phyloP scores from a whole-genome alignment of 2,888 invertebrate genomes.

The Notocelia uddmanniana region DNA sequence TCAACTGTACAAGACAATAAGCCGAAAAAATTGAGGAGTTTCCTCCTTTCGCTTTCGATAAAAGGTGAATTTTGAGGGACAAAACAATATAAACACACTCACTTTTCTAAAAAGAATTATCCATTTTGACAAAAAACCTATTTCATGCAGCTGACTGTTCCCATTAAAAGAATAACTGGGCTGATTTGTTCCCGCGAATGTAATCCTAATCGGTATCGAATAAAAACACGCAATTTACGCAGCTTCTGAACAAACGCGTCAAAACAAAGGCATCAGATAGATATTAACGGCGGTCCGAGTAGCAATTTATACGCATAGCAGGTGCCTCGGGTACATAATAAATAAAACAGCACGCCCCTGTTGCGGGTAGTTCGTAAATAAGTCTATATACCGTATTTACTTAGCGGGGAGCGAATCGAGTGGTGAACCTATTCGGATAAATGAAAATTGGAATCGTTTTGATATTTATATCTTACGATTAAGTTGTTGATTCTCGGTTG shows the following conservation, averaged over 20 bases:
- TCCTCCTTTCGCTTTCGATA: too few relatives aligned
- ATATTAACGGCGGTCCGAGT: conserved; percentile 29
- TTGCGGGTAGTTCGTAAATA: conserved; percentile 30
- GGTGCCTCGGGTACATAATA: conserved; percentile 60
- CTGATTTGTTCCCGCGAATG: neutral
- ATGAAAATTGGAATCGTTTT: neutral
- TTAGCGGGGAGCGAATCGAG: conserved; percentile 6
- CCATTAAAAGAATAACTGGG: neutral
- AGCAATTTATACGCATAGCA: conserved; percentile 69
- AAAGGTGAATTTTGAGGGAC: too few relatives aligned
- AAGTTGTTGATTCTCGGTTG: too few relatives aligned
- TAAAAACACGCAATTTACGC: neutral
- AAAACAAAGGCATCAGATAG: conserved; percentile 29
- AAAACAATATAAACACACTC: too few relatives aligned
- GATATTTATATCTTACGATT: neutral
- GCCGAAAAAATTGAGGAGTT: too few relatives aligned
- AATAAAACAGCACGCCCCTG: conserved; percentile 56
- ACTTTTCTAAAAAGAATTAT: too few relatives aligned
- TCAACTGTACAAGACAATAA: too few relatives aligned
- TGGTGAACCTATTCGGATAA: neutral
- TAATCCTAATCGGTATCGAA: neutral
- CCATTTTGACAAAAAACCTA: too few relatives aligned
- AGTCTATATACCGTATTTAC: conserved; percentile 21
- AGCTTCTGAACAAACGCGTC: conserved; percentile 9
- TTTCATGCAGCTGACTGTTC: neutral